Evolutionary conservation across 2,888 invertebrate species (phyloP), one percentile per base, ranked within the genome.

Genomic region (Cremastinae sp.): DNA sequence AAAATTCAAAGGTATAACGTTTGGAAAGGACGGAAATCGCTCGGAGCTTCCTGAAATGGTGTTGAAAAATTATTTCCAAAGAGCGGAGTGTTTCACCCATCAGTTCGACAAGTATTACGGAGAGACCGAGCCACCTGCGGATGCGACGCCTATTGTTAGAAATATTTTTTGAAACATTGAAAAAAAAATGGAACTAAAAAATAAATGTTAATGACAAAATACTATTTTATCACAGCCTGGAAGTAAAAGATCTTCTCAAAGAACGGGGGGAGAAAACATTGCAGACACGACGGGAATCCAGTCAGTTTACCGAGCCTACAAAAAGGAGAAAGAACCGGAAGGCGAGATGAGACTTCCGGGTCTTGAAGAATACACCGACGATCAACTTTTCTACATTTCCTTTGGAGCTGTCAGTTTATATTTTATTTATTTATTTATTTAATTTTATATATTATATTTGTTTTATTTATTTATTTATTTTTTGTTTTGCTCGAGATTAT

Each of bases 211-310:
- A 2, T 9, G 8, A 41, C 2, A 41, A 41, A 41, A 41, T 41
- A 41, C 8, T 9, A 41, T 41, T 9, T 41, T 12, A 2, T 2
- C 8, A 41, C 45, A 64, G 64, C 16, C 8, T 14, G 9, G 0
- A 10, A 0, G 18, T 0, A 0, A 1, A 9, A 12, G 8, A 65
- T 38, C 12, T 7, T 20, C 56, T 18, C 2, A 20, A 2, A 12
- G 7, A 4, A 64, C 74, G 28, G 34, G 43, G n/a, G 69, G 43
- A 16, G 96, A 96, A 91, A 96, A 96, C 90, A 96, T 96, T 70
- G 96, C 96, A 0, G 96, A 96, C 90, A 95, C 95, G 89, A 96
- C 95, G 72, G 96, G 96, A 0, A 90, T 96, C 59, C 93, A 95
- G 80, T 93, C 95, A 45, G 94, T 96, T 0, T 94, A 93, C 81